These are phyloP conservation scores for Lordiphosa clarofinis DNA, from an alignment of 1,140 invertebrate genomes.

Conservation along the genomic window DNA sequence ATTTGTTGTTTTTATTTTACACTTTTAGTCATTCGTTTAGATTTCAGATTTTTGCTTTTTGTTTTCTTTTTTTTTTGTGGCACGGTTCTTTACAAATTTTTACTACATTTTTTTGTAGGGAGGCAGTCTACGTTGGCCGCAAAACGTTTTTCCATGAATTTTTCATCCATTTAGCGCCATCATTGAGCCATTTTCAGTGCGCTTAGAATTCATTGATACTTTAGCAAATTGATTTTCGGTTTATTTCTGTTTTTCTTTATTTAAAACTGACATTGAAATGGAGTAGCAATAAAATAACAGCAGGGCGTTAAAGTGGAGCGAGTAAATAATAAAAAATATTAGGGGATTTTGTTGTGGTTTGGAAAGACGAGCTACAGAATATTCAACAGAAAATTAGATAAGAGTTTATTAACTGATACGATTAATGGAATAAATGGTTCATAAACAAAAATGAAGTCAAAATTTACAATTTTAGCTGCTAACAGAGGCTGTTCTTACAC, in stretches of 20 bases:
- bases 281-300: too few relatives aligned
- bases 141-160: conserved; percentile 69
- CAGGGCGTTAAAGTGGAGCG: too few relatives aligned
- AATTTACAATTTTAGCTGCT: too few relatives aligned
- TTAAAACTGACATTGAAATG: conserved; percentile 51
- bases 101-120: conserved; percentile 1
- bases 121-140: conserved; percentile 47
- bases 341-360: too few relatives aligned
- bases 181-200: conserved; percentile 61
- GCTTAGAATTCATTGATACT: conserved; percentile 73
- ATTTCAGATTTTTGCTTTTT: conserved; percentile 48
- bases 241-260: conserved; percentile 20
- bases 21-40: conserved; percentile 13
- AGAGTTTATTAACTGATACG: too few relatives aligned
- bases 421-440: too few relatives aligned
- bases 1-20: conserved; percentile 31
- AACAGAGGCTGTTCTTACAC: too few relatives aligned
- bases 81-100: neutral
- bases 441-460: too few relatives aligned
- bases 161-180: conserved; percentile 65
- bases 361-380: too few relatives aligned
- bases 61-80: conserved; percentile 21
- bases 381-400: too few relatives aligned
- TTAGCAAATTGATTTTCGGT: conserved; percentile 58
- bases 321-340: too few relatives aligned